Percentiles rank a stretch among this genome's conserved stretches.
Evolutionary conservation across 2,113 vertebrate species (phyloP).

Genomic region (Axis porcinus): DNA sequence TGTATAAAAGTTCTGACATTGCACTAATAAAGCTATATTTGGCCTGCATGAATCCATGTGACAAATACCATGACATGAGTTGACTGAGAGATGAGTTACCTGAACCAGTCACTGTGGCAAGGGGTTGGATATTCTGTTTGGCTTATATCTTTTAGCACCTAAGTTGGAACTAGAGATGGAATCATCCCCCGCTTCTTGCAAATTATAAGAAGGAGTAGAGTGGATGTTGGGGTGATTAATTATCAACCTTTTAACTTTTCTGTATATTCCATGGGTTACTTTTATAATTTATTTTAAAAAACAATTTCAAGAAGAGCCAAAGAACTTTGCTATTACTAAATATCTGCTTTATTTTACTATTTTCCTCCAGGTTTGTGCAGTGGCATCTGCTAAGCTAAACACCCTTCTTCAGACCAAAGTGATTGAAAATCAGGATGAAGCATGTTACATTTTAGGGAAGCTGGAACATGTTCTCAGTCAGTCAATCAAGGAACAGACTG

Average conservation of each 20-base stretch:
- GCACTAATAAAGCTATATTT: neutral
- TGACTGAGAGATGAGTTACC: neutral
- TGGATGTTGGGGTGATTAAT: neutral
- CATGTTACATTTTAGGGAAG: constrained; percentile 94
- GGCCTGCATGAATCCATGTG: neutral
- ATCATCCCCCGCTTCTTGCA: neutral
- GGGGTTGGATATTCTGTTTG: neutral
- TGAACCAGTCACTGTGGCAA: neutral
- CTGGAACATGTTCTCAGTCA: constrained; percentile 91
- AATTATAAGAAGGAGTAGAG: neutral
- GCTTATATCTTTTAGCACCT: neutral
- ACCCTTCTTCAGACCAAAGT: constrained; percentile 95
- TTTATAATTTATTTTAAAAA: neutral
- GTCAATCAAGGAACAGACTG: constrained; percentile 88
- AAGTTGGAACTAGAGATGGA: neutral
- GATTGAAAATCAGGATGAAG: constrained; percentile 93
- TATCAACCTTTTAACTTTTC: neutral
- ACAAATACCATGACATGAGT: neutral
- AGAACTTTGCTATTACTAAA: neutral
- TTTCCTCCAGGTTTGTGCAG: constrained; percentile 88
- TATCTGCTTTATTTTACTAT: neutral
- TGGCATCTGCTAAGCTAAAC: constrained; percentile 96
- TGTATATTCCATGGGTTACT: neutral
- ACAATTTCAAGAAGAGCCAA: neutral
- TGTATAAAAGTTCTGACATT: neutral